These are phyloP conservation scores for Hirtodrosophila confusa DNA, from an alignment of 2,888 invertebrate genomes.

Conservation along the genomic window DNA sequence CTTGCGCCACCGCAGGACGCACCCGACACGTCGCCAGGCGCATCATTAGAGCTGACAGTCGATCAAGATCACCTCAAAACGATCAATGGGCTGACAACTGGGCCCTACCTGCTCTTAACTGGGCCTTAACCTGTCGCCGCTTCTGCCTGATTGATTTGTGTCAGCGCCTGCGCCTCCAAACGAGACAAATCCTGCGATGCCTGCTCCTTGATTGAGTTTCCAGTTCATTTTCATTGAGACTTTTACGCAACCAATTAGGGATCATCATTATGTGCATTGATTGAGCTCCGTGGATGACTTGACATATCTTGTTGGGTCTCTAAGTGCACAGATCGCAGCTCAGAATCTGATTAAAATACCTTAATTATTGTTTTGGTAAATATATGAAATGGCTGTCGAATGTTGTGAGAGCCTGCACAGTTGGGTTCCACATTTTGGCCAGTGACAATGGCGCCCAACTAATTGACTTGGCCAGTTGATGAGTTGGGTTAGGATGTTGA, in stretches of 20 bases:
- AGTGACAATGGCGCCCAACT: conserved; percentile 35
- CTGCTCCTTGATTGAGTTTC: conserved; percentile 53
- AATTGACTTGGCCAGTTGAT: conserved; percentile 2
- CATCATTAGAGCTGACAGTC: conserved; percentile 68
- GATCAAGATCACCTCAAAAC: conserved; percentile 57
- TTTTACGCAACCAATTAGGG: conserved; percentile 64
- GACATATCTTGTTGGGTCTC: conserved; percentile 24
- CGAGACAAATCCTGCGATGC: conserved; percentile 53
- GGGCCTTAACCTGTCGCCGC: conserved; percentile 10
- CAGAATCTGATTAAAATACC: conserved; percentile 45
- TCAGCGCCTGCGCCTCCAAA: conserved; percentile 60
- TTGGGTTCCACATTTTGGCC: conserved; percentile 35
- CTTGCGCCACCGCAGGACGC: conserved; percentile 72
- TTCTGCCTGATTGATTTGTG: conserved; percentile 69
- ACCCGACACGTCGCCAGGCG: conserved; percentile 69
- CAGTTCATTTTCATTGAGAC: conserved; percentile 65
- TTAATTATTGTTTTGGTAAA: conserved; percentile 70
- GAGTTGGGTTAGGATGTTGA: background rate
- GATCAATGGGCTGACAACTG: conserved; percentile 33
- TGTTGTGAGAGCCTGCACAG: conserved; percentile 49
- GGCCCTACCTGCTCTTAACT: conserved; percentile 2
- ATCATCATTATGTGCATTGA: conserved; percentile 64
- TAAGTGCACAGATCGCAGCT: conserved; percentile 14
- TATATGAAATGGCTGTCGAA: conserved; percentile 40
- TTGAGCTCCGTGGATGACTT: conserved; percentile 48